Conservation (phyloP, 2,797 vertebrate genomes). For the Carduelis carduelis region DNA sequence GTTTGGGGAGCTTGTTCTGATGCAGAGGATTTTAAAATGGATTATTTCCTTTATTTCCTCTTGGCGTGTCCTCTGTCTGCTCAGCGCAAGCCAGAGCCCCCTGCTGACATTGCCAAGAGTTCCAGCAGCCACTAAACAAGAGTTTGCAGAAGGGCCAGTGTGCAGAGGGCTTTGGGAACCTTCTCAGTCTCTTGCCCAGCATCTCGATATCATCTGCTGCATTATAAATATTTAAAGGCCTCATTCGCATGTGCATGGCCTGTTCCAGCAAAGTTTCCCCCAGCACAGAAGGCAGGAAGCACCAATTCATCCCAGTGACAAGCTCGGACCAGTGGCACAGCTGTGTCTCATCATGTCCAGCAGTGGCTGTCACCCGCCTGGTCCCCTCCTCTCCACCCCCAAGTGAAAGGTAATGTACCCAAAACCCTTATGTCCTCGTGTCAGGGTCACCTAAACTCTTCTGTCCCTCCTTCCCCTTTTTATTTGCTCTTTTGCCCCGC, state of each 20-base stretch:
- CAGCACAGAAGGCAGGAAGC: neutral
- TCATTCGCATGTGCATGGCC: fast-evolving
- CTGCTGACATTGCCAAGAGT: neutral
- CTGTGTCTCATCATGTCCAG: neutral
- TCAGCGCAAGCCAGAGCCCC: neutral
- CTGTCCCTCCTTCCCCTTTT: neutral
- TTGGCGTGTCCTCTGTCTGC: neutral
- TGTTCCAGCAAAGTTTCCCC: neutral
- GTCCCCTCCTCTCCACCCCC: neutral
- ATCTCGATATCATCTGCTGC: neutral
- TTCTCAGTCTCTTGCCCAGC: neutral
- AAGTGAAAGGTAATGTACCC: fast-evolving
- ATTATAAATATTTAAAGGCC: neutral
- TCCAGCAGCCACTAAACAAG: neutral
- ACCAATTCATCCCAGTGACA: neutral
- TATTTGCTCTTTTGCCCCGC: fast-evolving
- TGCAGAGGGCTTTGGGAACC: neutral
- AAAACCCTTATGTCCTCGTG: neutral
- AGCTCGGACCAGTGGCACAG: neutral
- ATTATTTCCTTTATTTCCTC: neutral
- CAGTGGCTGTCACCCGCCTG: fast-evolving
- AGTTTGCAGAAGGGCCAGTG: fast-evolving
- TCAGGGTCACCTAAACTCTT: neutral
- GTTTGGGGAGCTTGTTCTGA: neutral
- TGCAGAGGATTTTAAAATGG: neutral